phyloP scores from a whole-genome alignment of 2,797 vertebrate species.

The Pantherophis alleghaniensis region DNA sequence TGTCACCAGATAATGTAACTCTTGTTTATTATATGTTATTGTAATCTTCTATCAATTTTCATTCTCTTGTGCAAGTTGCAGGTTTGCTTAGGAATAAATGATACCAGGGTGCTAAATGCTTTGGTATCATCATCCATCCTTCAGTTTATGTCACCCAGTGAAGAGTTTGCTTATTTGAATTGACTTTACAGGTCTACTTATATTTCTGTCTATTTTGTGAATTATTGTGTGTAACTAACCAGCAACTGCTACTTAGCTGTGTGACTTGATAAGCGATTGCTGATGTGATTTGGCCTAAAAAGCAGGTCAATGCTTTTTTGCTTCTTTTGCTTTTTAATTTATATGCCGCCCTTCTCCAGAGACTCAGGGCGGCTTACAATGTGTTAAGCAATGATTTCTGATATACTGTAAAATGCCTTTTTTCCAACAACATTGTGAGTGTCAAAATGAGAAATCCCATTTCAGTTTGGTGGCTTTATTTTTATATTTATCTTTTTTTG shows the following conservation, averaged over 20 bases:
- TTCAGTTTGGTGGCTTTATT: conserved; percentile 28
- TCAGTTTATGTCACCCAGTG: not conserved
- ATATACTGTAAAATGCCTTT: too few species aligned
- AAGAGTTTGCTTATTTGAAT: not conserved
- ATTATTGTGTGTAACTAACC: not conserved
- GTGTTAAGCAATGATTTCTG: too few species aligned
- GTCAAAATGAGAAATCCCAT: not conserved
- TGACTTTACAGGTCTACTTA: not conserved
- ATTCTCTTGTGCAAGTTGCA: not conserved
- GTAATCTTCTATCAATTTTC: not conserved
- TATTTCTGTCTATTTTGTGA: not conserved
- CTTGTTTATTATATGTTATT: not conserved
- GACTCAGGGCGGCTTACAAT: too few species aligned
- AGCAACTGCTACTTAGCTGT: not conserved
- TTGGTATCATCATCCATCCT: not conserved
- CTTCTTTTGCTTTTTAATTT: too few species aligned
- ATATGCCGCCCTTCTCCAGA: too few species aligned
- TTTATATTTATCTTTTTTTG: conserved; percentile 29
- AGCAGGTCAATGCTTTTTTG: not conserved
- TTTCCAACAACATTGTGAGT: not conserved
- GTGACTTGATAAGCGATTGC: not conserved
- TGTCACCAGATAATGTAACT: not conserved
- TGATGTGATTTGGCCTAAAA: not conserved
- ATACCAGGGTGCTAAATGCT: not conserved
- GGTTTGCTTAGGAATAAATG: not conserved